Percentiles rank a stretch among this genome's conserved stretches.
Evolutionary conservation across 2,888 invertebrate genomes (phyloP).

Genomic region (Kuschelorhynchus macadamiae): DNA sequence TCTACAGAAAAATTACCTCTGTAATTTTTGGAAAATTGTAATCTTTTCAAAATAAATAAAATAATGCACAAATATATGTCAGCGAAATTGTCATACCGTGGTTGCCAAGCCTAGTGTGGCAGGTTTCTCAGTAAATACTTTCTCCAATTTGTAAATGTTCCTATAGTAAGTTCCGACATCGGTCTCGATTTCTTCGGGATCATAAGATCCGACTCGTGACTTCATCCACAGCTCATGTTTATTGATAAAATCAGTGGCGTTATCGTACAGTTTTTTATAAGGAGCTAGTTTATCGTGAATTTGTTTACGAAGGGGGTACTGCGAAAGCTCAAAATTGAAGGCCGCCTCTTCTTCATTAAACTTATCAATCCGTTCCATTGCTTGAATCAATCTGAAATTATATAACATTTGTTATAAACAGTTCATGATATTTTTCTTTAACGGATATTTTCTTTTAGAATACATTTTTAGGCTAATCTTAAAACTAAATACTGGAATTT

Average conservation of each 20-base stretch:
- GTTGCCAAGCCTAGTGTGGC: conserved; percentile 81
- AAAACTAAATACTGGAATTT: too few species aligned
- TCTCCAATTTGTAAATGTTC: conserved; percentile 89
- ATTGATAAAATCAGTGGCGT: conserved; percentile 86
- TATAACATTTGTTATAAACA: too few species aligned
- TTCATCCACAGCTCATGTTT: conserved; percentile 91
- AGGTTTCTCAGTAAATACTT: conserved; percentile 84
- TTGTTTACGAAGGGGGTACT: conserved; percentile 88
- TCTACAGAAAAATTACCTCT: too few species aligned
- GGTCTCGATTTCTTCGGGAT: conserved; percentile 90
- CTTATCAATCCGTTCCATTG: conserved; percentile 85
- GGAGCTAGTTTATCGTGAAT: conserved; percentile 86
- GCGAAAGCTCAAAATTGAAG: conserved; percentile 89
- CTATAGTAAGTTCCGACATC: conserved; percentile 81
- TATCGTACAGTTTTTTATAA: conserved; percentile 90
- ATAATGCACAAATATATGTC: too few species aligned
- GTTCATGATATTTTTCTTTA: too few species aligned
- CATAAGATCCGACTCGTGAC: conserved; percentile 83
- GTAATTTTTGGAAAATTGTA: too few species aligned
- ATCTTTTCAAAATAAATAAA: too few species aligned
- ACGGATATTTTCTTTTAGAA: too few species aligned
- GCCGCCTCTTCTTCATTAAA: conserved; percentile 94
- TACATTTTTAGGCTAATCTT: too few species aligned
- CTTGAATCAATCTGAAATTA: conserved; percentile 74
- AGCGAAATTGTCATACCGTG: conserved; percentile 70